Base-by-base conservation (phyloP, 2,113 vertebrate genomes). In the Bos javanicus region DNA sequence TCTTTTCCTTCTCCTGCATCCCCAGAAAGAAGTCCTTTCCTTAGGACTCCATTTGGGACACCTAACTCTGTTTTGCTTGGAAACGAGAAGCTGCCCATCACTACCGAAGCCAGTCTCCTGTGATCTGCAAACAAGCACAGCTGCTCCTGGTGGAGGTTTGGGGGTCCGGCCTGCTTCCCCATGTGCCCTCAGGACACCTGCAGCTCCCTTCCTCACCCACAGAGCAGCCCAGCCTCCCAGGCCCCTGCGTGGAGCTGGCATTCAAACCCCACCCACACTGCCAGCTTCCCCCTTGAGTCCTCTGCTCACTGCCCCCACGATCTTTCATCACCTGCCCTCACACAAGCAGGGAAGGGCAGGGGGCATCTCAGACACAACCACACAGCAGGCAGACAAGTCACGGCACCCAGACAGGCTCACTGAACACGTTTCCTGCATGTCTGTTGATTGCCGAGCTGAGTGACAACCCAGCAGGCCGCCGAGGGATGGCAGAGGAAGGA, bases 321-420 rank as follows among this genome's bases (percentile, higher is more conserved):
- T 48, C 28, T 43, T 57, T 36, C 15, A 0, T 33, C 3, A 8
- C 14, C 62, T 81, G 78, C 48, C 57, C 60, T 71, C 59, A 13
- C 17, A 36, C 10, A 91, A 9, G 28, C 2, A 2, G 48, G 30
- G 57, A 43, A 78, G 33, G 39, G 56, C 7, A 7, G 17, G 2
- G 25, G 30, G 30, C 57, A 39, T 8, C 43, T 17, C 48, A 6
- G 15, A 39, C 33, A n/a, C 7, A 28, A 21, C 13, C 84, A 80
- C 6, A 0, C 0, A 10, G 14, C 17, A 43, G 56, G 15, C 36
- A 15, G 39, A 67, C 19, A 5, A 30, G 46, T 52, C 39, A 16
- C 2, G 4, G 28, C 9, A 64, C 23, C 1, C 11, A 17, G 54
- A n/a, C 0, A 0, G 74, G 87, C 6, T 2, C 12, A 71, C 7